These are phyloP conservation scores for Alexandromys fortis DNA, from an alignment of 2,113 vertebrate genomes.

Conservation along the genomic window DNA sequence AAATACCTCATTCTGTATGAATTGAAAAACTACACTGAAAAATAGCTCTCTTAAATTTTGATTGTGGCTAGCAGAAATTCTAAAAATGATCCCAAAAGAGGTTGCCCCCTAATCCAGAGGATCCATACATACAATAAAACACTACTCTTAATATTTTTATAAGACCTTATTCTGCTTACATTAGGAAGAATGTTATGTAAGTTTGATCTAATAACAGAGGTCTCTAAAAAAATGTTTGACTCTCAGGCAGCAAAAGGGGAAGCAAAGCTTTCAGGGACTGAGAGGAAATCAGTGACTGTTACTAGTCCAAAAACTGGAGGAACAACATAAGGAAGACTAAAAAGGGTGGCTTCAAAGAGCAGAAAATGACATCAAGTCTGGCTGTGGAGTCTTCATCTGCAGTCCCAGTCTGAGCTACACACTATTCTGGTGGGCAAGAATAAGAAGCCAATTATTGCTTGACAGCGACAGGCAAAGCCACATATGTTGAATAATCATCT, in stretches of 20 bases:
- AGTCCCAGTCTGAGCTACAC: neutral
- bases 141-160: neutral
- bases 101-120: neutral
- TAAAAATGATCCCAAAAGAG: neutral
- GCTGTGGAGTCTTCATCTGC: rapidly evolving
- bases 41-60: neutral
- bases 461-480: neutral
- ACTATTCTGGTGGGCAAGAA: neutral
- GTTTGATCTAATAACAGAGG: neutral
- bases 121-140: neutral
- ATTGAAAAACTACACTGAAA: neutral
- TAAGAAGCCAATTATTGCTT: neutral
- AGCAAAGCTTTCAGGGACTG: neutral
- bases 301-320: neutral
- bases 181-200: neutral
- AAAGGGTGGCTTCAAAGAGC: neutral
- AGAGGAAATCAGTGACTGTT: neutral
- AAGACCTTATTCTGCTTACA: neutral
- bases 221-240: neutral
- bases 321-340: neutral
- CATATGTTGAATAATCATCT: too few relatives aligned
- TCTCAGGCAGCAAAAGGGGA: too few relatives aligned
- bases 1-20: neutral
- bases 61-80: neutral
- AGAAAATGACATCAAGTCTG: neutral